A percentile compares a stretch with the other conserved stretches of the same genome.
These are phyloP conservation scores for Polyommatus iphigenia DNA, from an alignment of 2,888 invertebrate genomes.

Conservation along the genomic window DNA sequence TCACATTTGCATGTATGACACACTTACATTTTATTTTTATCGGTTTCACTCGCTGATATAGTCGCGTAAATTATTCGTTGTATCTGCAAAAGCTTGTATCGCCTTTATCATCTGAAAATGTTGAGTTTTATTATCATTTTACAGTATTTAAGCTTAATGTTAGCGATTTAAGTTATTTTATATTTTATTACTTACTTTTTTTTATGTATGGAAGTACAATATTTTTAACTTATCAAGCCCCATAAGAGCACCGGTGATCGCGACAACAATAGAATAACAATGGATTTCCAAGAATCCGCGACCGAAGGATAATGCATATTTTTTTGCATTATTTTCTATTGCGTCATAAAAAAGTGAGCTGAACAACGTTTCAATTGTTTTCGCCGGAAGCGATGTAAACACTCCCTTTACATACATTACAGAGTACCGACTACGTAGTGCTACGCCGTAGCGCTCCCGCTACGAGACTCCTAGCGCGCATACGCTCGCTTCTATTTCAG, in stretches of 20 bases:
- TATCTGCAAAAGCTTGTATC: background rate
- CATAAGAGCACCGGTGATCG: too few species aligned
- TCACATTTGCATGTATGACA: background rate
- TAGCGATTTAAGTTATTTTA: background rate
- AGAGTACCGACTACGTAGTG: constrained; percentile 37
- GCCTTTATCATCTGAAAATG: background rate
- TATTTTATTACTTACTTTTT: too few species aligned
- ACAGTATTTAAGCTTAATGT: background rate
- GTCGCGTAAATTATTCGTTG: background rate
- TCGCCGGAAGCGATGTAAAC: constrained; percentile 13
- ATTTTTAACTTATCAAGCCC: too few species aligned
- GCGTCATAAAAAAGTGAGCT: too few species aligned
- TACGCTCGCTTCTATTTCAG: background rate
- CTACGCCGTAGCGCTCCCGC: constrained; percentile 57
- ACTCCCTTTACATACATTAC: constrained; percentile 24
- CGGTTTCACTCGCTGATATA: background rate
- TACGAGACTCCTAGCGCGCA: constrained; percentile 37
- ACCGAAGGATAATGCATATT: too few species aligned
- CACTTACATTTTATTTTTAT: constrained; percentile 12
- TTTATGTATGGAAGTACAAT: too few species aligned
- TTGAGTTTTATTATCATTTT: background rate
- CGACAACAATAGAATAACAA: too few species aligned
- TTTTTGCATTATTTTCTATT: background rate
- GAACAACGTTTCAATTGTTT: background rate
- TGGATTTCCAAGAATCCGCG: too few species aligned